Percentiles rank a stretch among this genome's conserved stretches.
These are phyloP conservation scores for Drosophila nigricruria DNA, from an alignment of 2,888 invertebrate species.

Conservation along the genomic window DNA sequence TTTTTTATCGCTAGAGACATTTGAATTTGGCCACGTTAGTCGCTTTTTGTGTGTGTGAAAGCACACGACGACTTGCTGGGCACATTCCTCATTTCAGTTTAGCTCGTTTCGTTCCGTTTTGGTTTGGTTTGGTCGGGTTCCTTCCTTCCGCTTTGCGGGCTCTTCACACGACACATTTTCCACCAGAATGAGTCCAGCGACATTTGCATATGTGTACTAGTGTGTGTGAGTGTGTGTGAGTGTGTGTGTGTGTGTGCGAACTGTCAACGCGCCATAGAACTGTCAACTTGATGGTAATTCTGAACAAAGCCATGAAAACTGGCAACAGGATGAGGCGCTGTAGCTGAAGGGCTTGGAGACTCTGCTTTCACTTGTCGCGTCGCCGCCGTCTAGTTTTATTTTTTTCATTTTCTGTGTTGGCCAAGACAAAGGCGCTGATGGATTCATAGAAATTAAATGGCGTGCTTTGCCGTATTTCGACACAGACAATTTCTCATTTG, in stretches of 20 bases:
- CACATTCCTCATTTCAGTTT: slow-evolving; percentile 75
- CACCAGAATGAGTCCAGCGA: slow-evolving; percentile 74
- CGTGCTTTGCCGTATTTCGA: slow-evolving; percentile 50
- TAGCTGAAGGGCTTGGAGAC: slow-evolving; percentile 16
- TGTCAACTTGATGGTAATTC: slow-evolving; percentile 83
- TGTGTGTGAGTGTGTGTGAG: slow-evolving; percentile 52
- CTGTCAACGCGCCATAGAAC: slow-evolving; percentile 83
- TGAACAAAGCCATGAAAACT: slow-evolving; percentile 78
- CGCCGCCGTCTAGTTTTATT: slow-evolving; percentile 49
- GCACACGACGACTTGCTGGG: slow-evolving; percentile 26
- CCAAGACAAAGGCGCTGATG: slow-evolving; percentile 76
- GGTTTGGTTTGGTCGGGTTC: slow-evolving; percentile 51
- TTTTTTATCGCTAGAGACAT: slow-evolving; percentile 37
- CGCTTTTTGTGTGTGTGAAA: slow-evolving; percentile 30
- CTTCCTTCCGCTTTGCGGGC: slow-evolving; percentile 79
- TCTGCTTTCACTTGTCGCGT: slow-evolving; percentile 60
- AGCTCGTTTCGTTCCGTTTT: slow-evolving; percentile 36
- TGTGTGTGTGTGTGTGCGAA: slow-evolving; percentile 64
- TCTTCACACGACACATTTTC: slow-evolving; percentile 73
- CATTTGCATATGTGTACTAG: slow-evolving; percentile 77
- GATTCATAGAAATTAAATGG: slow-evolving; percentile 80
- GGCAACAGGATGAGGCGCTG: slow-evolving; percentile 47
- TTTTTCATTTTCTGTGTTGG: slow-evolving; percentile 24
- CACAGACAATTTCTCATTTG: slow-evolving; percentile 76
- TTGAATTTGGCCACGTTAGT: slow-evolving; percentile 40